Conservation (phyloP, 53 echinoderm and acorn worm genomes). For the Apostichopus leukothele region DNA sequence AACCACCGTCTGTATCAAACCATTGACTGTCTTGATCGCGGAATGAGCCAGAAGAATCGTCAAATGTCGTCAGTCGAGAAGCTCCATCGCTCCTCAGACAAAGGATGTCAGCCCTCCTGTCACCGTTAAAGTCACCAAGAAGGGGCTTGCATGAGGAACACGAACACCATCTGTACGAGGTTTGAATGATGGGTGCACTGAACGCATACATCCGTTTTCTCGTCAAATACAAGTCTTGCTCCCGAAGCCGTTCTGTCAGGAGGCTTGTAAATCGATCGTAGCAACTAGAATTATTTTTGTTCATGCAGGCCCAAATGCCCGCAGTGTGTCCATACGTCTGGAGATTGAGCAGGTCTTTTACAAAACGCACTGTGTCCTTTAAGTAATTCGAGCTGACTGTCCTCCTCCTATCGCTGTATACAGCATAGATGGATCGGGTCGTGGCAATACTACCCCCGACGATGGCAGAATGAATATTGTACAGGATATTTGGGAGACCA, state of each 20-base stretch:
- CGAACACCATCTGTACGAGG: conserved; percentile 19
- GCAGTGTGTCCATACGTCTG: conserved; percentile 35
- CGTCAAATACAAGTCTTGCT: conserved; percentile 15
- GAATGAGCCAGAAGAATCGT: not conserved
- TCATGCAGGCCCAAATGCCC: conserved; percentile 32
- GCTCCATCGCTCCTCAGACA: conserved; percentile 18
- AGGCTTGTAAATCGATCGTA: not conserved
- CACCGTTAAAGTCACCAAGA: conserved; percentile 36
- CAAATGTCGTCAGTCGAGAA: conserved; percentile 14
- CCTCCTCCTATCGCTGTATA: not conserved
- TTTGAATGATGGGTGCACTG: conserved; percentile 11
- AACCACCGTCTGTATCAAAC: not conserved
- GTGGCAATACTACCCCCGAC: not conserved
- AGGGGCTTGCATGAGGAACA: conserved; percentile 27
- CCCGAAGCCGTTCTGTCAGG: not conserved
- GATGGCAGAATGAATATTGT: not conserved
- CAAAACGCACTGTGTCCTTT: conserved; percentile 34
- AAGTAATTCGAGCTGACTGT: conserved; percentile 2
- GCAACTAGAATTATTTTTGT: conserved; percentile 37
- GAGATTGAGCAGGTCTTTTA: not conserved
- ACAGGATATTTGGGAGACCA: not conserved
- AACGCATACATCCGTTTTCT: conserved; percentile 17
- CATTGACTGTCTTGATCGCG: conserved; percentile 14
- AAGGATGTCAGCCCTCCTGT: conserved; percentile 22
- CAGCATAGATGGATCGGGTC: not conserved